Evolutionary conservation across 1,140 invertebrate genomes (phyloP), one percentile per base, ranked within the genome.

Genomic region (Nasonia longicornis): DNA sequence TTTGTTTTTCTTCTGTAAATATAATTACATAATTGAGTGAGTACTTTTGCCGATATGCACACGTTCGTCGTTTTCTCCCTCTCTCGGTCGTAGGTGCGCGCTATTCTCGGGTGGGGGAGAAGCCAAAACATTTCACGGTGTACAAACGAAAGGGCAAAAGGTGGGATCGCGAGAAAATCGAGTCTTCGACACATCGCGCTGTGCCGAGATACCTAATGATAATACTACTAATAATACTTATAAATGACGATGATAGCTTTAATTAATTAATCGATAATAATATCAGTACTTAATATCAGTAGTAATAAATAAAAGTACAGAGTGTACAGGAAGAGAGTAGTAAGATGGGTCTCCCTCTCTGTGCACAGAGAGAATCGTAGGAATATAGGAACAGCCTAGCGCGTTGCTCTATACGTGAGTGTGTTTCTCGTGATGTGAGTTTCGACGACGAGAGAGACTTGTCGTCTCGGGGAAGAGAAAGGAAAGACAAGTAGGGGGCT

Each of bases 181-280:
- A 38, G 42, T 67, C 63, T 42, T 42, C 22, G 26, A 12, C 10
- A 58, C 26, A 69, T 69, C 20, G 66, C 26, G 16, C 26, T 67
- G 42, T 71, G 81, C 52, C 64, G 48, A 75, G 31, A 52, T 74
- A 78, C 26, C 4, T 42, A 73, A 82, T 63, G 3, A n/a, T 82
- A 82, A 77, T 82, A 82, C 77, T 70, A 82, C 81, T 82, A 82
- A 82, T 82, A 82, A 82, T 82, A 82, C 81, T 82, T 82, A 74
- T 63, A 79, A 73, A 82, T 78, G 63, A 82, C 63, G 69, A 72
- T 31, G 29, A 80, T 81, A 81, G 58, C 71, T 20, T 10, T 71
- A 38, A 52, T 73, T 73, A 22, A 73, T 16, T 48, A 42, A 72
- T 74, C 45, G 45, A 80, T 81, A 76, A 77, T 81, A 82, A 82